These are phyloP conservation scores for Euplagia quadripunctaria DNA, from an alignment of 2,888 invertebrate species.

Conservation along the genomic window DNA sequence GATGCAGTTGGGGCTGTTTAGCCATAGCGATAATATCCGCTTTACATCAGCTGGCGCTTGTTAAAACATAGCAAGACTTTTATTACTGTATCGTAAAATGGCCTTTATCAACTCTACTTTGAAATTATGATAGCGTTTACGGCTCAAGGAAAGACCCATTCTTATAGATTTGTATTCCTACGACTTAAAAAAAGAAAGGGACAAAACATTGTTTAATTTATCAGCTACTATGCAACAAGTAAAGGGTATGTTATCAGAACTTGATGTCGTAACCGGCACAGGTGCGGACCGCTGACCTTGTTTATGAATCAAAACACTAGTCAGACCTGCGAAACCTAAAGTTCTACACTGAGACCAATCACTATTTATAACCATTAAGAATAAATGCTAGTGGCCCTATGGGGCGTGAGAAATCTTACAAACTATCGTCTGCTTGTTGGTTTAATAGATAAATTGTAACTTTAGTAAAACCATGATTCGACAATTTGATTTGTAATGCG, in stretches of 20 bases:
- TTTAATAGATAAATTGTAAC: neutral
- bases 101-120: neutral
- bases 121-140: constrained; percentile 5
- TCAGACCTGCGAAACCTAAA: constrained; percentile 32
- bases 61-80: constrained; percentile 22
- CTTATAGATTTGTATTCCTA: neutral
- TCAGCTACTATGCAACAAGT: neutral
- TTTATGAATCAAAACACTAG: constrained; percentile 39
- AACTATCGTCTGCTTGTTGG: neutral
- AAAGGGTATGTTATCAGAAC: constrained; percentile 38
- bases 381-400: constrained; percentile 29
- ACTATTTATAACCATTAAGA: constrained; percentile 34
- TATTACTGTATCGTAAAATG: neutral
- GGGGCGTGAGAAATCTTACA: constrained; percentile 29
- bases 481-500: neutral
- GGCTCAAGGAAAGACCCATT: constrained; percentile 4
- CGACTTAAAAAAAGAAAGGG: constrained; percentile 3
- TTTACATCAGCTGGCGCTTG: neutral
- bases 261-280: constrained; percentile 43
- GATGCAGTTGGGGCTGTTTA: neutral
- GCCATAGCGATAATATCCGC: neutral
- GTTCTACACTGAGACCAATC: constrained; percentile 27
- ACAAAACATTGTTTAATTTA: neutral
- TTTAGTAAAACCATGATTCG: neutral
- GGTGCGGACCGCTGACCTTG: constrained; percentile 36